phyloP scores from a whole-genome alignment of 2,888 invertebrate species.

The Coelinius sp. region DNA sequence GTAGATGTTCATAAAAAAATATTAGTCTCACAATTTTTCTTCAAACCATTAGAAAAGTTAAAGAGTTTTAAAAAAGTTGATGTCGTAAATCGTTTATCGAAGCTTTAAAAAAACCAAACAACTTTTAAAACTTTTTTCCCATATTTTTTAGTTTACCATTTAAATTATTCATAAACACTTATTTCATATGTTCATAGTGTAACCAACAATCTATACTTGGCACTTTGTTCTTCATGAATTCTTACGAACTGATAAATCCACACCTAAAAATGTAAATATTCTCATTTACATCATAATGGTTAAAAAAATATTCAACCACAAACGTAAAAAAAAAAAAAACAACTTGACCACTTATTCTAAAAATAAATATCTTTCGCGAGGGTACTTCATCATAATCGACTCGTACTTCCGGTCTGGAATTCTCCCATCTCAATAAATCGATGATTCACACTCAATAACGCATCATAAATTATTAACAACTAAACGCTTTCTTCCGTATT shows the following conservation, averaged over 20 bases:
- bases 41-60: conserved; percentile 50
- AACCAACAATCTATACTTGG: background rate
- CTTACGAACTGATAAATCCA: background rate
- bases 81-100: conserved; percentile 37
- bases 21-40: too few relatives aligned
- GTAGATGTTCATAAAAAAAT: too few relatives aligned
- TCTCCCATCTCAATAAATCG: conserved; percentile 40
- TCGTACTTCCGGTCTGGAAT: conserved; percentile 59
- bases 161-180: conserved; percentile 31
- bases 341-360: background rate
- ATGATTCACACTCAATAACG: conserved; percentile 8
- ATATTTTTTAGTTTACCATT: conserved; percentile 25
- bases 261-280: background rate
- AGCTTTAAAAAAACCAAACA: conserved; percentile 7
- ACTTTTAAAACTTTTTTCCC: conserved; percentile 32
- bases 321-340: too few relatives aligned
- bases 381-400: conserved; percentile 63
- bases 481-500: conserved; percentile 12
- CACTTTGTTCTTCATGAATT: conserved; percentile 10
- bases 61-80: conserved; percentile 51
- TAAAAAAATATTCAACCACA: background rate
- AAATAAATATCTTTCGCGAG: conserved; percentile 50
- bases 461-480: conserved; percentile 13
- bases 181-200: conserved; percentile 33
- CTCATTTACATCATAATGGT: background rate